Evolutionary conservation across 2,888 invertebrate species (phyloP), one percentile per base, ranked within the genome.

Genomic region (Phasia obesa): DNA sequence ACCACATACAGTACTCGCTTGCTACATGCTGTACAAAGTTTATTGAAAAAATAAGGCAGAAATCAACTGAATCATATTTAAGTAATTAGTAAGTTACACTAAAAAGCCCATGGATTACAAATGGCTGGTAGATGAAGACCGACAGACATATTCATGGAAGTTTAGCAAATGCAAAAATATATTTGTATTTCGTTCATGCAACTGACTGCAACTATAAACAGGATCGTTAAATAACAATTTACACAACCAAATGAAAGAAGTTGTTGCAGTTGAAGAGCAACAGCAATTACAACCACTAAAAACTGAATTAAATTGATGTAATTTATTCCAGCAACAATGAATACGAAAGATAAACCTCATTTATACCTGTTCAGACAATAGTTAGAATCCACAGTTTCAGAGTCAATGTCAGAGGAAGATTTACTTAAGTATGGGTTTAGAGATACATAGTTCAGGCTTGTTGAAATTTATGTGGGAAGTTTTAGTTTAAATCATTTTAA

Each of bases 141-240:
- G 27, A 15, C 5, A n/a, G n/a, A 49, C 6, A 47, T 19, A 75
- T 79, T 83, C 79, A 67, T 47, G 71, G 67, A 76, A 79, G 65
- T 49, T 55, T 11, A 62, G 19, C 25, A 65, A 78, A 60, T 57
- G 60, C 21, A 44, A 78, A 49, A 65, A 55, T 49, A 67, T 59
- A 55, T 59, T 67, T 42, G 57, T 60, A 67, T 60, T 69, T 62
- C 15, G 31, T 59, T 57, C 25, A 35, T 53, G 38, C 53, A 59
- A 62, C 69, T 62, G 53, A 62, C 69, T 62, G 53, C 62, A 35
- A 49, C 35, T 47, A 47, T 65, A 75, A 65, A 35, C 35, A 83
- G 71, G 75, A 67, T 83, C 83, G 83, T 83, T 83, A 83, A 83
- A 83, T 79, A 49, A 71, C 75, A 71, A 83, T 76, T 83, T 79